These are phyloP conservation scores for Gavialis gangeticus DNA, from an alignment of 2,113 vertebrate species.

Conservation along the genomic window DNA sequence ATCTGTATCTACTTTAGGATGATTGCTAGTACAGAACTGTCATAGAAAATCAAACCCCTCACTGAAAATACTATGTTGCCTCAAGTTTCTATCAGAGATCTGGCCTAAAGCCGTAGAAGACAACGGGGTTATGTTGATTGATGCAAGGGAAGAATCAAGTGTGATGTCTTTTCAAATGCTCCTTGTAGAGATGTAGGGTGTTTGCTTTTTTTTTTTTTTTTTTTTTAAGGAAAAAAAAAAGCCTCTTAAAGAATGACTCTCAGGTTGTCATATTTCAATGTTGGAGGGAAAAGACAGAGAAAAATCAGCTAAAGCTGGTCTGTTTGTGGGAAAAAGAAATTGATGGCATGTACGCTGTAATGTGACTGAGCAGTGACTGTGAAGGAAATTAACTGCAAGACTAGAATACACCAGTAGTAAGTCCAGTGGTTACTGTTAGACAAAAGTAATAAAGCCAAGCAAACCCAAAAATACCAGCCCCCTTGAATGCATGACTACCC, in stretches of 20 bases:
- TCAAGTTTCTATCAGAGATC: not conserved
- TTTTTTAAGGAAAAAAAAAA: not conserved
- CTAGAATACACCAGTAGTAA: not conserved
- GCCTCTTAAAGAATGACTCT: not conserved
- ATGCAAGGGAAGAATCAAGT: not conserved
- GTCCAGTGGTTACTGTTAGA: not conserved
- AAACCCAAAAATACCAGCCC: not conserved
- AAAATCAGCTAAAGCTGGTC: not conserved
- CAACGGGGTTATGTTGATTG: not conserved
- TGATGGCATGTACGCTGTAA: not conserved
- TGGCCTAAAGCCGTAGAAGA: not conserved
- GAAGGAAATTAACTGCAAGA: not conserved
- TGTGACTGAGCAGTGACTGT: not conserved
- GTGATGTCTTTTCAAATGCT: not conserved
- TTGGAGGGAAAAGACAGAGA: not conserved
- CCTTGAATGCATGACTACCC: not conserved
- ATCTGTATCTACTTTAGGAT: not conserved
- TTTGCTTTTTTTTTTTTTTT: too few relatives aligned
- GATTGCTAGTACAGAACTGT: not conserved
- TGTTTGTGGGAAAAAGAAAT: not conserved
- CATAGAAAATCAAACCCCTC: not conserved
- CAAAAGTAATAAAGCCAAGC: not conserved
- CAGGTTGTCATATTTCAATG: not conserved
- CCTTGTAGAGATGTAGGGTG: not conserved
- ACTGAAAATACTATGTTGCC: not conserved